phyloP scores from a whole-genome alignment of 2,888 invertebrate genomes.

The Latrodectus elegans region DNA sequence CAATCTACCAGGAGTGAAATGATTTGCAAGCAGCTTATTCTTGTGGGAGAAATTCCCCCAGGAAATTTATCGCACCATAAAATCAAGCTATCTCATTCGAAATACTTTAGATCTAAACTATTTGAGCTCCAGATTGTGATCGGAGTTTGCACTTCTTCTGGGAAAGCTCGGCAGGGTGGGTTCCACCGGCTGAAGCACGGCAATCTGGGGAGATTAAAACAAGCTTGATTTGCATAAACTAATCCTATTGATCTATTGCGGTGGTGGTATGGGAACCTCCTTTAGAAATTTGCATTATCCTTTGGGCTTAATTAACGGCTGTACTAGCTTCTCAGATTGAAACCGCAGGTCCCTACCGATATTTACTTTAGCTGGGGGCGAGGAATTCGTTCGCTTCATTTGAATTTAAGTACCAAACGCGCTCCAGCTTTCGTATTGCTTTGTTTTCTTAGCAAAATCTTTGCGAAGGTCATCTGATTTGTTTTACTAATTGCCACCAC shows the following conservation, averaged over 20 bases:
- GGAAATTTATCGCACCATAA: conserved; percentile 5
- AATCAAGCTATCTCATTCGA: conserved; percentile 3
- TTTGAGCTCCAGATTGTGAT: neutral
- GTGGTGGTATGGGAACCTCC: conserved; percentile 23
- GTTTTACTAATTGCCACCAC: neutral
- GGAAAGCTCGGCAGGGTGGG: neutral
- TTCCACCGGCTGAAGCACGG: neutral
- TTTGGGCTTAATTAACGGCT: conserved; percentile 65
- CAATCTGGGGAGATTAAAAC: conserved; percentile 61
- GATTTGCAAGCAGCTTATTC: conserved; percentile 3
- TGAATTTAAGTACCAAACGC: conserved; percentile 48
- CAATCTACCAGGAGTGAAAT: neutral
- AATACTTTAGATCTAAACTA: neutral
- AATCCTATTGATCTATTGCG: conserved; percentile 58
- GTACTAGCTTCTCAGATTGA: conserved; percentile 36
- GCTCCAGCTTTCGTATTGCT: conserved; percentile 16
- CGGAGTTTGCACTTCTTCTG: neutral
- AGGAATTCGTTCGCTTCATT: conserved; percentile 49
- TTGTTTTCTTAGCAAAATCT: neutral
- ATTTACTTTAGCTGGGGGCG: conserved; percentile 53
- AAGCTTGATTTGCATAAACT: conserved; percentile 61
- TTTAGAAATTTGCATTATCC: conserved; percentile 63
- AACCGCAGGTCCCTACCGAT: conserved; percentile 53
- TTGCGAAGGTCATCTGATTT: conserved; percentile 31
- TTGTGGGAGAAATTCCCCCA: neutral